phyloP scores from a whole-genome alignment of 2,797 vertebrate species.

The Hybognathus amarus region DNA sequence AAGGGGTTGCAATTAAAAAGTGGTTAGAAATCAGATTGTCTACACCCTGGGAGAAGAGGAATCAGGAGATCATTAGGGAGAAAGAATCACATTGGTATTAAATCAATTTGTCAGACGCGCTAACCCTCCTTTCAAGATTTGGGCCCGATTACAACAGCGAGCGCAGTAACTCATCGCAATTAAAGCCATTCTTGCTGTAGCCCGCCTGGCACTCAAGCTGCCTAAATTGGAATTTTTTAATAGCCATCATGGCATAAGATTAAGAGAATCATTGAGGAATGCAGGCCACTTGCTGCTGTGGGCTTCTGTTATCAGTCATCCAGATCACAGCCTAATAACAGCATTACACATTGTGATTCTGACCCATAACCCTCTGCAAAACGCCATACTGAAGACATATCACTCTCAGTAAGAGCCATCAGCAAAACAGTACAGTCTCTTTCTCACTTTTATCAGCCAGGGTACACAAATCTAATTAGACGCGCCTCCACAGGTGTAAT shows the following conservation, averaged over 20 bases:
- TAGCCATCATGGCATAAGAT: constrained; percentile 75
- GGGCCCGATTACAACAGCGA: constrained; percentile 77
- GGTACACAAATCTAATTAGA: constrained; percentile 41
- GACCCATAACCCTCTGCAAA: constrained; percentile 64
- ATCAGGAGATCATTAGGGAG: constrained; percentile 71
- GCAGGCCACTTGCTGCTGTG: constrained; percentile 74
- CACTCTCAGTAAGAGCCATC: constrained; percentile 20
- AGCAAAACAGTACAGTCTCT: constrained; percentile 46
- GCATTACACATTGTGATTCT: constrained; percentile 69
- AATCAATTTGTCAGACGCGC: constrained; percentile 82
- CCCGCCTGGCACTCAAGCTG: constrained; percentile 70
- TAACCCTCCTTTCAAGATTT: constrained; percentile 72
- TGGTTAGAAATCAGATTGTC: constrained; percentile 64
- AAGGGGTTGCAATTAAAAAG: constrained; percentile 24
- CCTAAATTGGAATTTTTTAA: constrained; percentile 76
- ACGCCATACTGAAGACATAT: constrained; percentile 28
- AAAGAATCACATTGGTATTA: constrained; percentile 79
- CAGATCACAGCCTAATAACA: constrained; percentile 74
- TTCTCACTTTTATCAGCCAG: constrained; percentile 48
- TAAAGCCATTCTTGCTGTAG: constrained; percentile 73
- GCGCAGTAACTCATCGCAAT: constrained; percentile 80
- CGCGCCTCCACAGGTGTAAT: constrained; percentile 19
- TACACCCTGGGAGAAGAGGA: constrained; percentile 67
- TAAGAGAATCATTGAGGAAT: constrained; percentile 75
- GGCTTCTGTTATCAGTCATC: constrained; percentile 70